Base-by-base conservation (phyloP, 2,113 vertebrate genomes). In the Seriola dumerili region DNA sequence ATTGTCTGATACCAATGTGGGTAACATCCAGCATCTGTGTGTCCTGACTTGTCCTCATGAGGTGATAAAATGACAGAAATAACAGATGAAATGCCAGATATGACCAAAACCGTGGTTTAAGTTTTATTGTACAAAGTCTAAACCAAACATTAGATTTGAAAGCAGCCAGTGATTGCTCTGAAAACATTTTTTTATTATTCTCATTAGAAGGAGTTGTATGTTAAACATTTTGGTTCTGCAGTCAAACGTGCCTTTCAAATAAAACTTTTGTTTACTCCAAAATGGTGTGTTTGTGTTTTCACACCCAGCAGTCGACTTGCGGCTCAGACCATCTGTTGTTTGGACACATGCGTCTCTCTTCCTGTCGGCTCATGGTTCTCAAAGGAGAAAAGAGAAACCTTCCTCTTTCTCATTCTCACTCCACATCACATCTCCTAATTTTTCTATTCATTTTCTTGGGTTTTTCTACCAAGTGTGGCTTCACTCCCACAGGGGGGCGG, bases 221-320 rank as follows among this genome's bases (percentile, higher is more conserved):
- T 84, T 44, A 13, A 63, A 72, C 59, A 16, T 25, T 57, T 77
- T 70, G n/a, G 3, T 54, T 34, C 34, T 25, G 8, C 25, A 5
- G 25, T 52, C 4, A 14, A 68, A 80, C 13, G 59, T 86, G 66
- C 76, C 73, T 81, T 86, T 77, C 2, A 78, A 88, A 83, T 91
- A 89, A 94, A 89, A 50, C 2, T 64, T 72, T 81, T 57, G 67
- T 70, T 86, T 68, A 62, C 76, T 87, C 62, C 42, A 32, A 73
- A 72, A 44, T 8, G 58, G 2, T 81, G 29, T 76, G 38, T 83
- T 48, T 82, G 66, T 83, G 34, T 76, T 72, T 78, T 87, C 54
- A 67, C 65, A 48, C 38, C 63, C 40, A 63, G 48, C 59, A 63
- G 75, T 58, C 67, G 81, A 76, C 59, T 65, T 25, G 46, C 76